Evolutionary conservation across 2,888 invertebrate genomes (phyloP).

Genomic region (Erebia epiphron): DNA sequence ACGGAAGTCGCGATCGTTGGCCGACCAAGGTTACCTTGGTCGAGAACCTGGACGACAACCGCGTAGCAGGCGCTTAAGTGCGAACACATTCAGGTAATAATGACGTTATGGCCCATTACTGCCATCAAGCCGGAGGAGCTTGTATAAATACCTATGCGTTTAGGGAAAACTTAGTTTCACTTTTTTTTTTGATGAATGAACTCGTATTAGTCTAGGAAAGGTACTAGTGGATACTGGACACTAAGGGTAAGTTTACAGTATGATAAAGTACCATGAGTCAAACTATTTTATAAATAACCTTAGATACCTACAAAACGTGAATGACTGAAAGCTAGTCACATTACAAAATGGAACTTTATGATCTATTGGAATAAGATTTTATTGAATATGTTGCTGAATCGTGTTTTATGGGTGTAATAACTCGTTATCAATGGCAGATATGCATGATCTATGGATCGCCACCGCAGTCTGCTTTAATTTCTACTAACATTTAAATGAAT

Average conservation of each 20-base stretch:
- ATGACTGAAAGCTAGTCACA: constrained; percentile 5
- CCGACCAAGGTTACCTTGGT: too few species aligned
- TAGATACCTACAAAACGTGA: not conserved
- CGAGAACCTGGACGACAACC: too few species aligned
- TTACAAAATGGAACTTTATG: not conserved
- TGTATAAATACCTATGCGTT: not conserved
- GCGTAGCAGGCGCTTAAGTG: not conserved
- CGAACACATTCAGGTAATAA: constrained; percentile 35
- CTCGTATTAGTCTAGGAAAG: too few species aligned
- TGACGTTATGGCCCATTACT: constrained; percentile 35
- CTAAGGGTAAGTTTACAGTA: too few species aligned
- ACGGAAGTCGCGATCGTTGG: too few species aligned
- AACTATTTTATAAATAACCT: too few species aligned
- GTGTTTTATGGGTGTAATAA: constrained; percentile 20
- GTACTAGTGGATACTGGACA: too few species aligned
- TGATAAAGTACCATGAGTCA: too few species aligned
- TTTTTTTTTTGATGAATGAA: not conserved
- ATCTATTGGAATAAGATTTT: not conserved
- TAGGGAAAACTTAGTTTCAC: not conserved
- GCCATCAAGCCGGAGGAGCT: constrained; percentile 20
- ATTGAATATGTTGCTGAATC: constrained; percentile 20
- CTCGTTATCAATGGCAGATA: constrained; percentile 4
- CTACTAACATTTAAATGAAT: not conserved
- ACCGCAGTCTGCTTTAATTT: constrained; percentile 15
- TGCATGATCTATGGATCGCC: not conserved